phyloP scores from a whole-genome alignment of 2,888 invertebrate genomes.

The Lithophane socia region DNA sequence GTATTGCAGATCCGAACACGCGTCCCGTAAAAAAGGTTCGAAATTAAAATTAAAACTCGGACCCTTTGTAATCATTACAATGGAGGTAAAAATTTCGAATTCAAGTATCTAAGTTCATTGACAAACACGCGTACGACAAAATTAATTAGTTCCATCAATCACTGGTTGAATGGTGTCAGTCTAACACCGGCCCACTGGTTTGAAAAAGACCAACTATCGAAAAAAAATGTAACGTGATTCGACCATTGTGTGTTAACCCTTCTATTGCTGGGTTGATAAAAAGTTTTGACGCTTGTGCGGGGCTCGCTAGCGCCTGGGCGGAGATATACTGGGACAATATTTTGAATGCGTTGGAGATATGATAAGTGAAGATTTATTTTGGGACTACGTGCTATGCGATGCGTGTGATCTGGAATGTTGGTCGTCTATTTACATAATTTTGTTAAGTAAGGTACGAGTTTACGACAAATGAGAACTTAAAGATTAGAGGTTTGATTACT shows the following conservation, averaged over 20 bases:
- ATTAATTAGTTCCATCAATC: constrained; percentile 91
- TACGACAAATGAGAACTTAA: constrained; percentile 29
- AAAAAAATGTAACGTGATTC: constrained; percentile 87
- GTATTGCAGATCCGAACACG: constrained; percentile 44
- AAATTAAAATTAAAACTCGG: constrained; percentile 74
- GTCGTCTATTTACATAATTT: constrained; percentile 39
- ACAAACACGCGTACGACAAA: constrained; percentile 82
- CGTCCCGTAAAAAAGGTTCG: constrained; percentile 59
- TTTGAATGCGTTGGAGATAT: constrained; percentile 77
- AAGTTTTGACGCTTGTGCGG: constrained; percentile 78
- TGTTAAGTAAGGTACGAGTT: constrained; percentile 39
- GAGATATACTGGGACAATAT: constrained; percentile 83
- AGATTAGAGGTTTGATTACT: constrained; percentile 26
- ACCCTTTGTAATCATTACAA: constrained; percentile 78
- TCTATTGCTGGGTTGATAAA: constrained; percentile 69
- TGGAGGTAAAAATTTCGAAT: constrained; percentile 76
- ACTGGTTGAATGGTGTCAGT: constrained; percentile 84
- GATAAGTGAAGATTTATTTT: constrained; percentile 72
- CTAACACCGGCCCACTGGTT: constrained; percentile 83
- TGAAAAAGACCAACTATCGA: constrained; percentile 80
- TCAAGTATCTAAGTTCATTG: constrained; percentile 82
- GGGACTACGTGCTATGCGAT: constrained; percentile 43
- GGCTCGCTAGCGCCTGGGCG: constrained; percentile 80
- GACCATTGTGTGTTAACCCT: constrained; percentile 86
- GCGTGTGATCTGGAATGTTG: constrained; percentile 48